Conservation (phyloP, 2,888 invertebrate species). For the Cyclophora punctaria region DNA sequence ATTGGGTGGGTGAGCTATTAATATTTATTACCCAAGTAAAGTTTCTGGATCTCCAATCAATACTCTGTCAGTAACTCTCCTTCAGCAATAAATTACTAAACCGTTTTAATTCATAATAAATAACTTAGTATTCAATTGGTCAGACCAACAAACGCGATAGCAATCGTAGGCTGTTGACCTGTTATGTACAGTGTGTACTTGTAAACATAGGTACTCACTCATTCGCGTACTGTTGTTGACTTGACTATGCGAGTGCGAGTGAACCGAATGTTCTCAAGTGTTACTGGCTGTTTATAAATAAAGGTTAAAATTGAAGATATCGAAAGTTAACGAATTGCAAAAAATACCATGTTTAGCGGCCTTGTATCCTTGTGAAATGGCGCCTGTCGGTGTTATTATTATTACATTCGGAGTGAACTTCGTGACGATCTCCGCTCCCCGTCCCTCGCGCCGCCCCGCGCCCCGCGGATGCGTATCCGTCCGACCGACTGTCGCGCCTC, state of each 20-base stretch:
- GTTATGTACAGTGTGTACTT: constrained; percentile 16
- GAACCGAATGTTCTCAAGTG: constrained; percentile 25
- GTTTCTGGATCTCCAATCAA: too few species aligned
- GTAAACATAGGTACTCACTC: constrained; percentile 16
- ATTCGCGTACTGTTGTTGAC: too few species aligned
- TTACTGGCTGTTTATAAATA: too few species aligned
- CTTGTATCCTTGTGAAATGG: constrained; percentile 74
- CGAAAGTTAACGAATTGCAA: too few species aligned
- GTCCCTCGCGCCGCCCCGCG: constrained; percentile 35
- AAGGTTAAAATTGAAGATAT: too few species aligned
- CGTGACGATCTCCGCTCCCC: constrained; percentile 70
- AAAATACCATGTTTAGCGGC: constrained; percentile 34
- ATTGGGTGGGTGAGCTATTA: too few species aligned
- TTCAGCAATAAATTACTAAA: too few species aligned
- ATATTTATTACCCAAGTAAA: too few species aligned
- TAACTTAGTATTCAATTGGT: constrained; percentile 41
- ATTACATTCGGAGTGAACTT: constrained; percentile 73
- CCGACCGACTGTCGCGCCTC: constrained; percentile 69
- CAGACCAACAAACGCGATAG: constrained; percentile 48
- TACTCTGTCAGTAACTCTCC: too few species aligned
- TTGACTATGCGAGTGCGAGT: constrained; percentile 41
- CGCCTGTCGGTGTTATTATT: constrained; percentile 65
- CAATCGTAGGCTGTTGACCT: constrained; percentile 68
- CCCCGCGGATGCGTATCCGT: constrained; percentile 74
- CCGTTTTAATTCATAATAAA: constrained; percentile 18